Base-by-base conservation (phyloP, 2,797 vertebrate species). In the Geotrypetes seraphini region DNA sequence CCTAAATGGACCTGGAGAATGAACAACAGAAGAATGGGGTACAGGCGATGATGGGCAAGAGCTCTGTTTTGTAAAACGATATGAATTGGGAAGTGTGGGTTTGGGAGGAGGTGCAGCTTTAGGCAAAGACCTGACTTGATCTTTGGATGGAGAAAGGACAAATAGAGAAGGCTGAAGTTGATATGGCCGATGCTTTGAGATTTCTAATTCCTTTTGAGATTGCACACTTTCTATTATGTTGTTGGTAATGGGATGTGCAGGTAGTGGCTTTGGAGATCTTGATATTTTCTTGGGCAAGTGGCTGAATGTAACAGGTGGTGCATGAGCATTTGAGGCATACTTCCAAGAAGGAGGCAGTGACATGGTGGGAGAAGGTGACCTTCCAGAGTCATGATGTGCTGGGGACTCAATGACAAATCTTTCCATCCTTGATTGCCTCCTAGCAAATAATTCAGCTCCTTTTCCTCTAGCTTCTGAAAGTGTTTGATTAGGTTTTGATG, bases 301-400 rank as follows among this genome's bases (percentile, higher is more conserved):
- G 6, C 82, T 84, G 26, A 92, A 89, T 47, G 84, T 71, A 51
- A 88, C 90, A 4, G 94, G 67, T 1, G 68, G 63, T 13, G 62
- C 53, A 28, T 78, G 90, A 62, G 84, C 87, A 3, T 71, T 90
- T 12, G 83, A 74, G 3, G 86, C 83, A 5, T 88, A 98, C 22
- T 92, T 88, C 94, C 94, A 99, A 47, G 93, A 97, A 1, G 96
- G 89, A 37, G 96, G 96, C 63, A 99, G 70, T 39, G 96, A 99
- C 80, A 90, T 88, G 1, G 96, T 94, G 10, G 96, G 96, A 0
- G 96, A 99, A 0, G 89, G 91, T 49, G 88, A 88, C 47, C 94
- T 79, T 17, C 74, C 62, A 44, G 76, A 57, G 2, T 73, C 73
- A 0, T 66, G 14, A 11, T 62, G 48, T 3, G 81, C 71, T 2